Percentiles rank a stretch among this genome's conserved stretches.
These are phyloP conservation scores for Arnoldichthys spilopterus DNA, from an alignment of 2,797 vertebrate species.

Conservation along the genomic window DNA sequence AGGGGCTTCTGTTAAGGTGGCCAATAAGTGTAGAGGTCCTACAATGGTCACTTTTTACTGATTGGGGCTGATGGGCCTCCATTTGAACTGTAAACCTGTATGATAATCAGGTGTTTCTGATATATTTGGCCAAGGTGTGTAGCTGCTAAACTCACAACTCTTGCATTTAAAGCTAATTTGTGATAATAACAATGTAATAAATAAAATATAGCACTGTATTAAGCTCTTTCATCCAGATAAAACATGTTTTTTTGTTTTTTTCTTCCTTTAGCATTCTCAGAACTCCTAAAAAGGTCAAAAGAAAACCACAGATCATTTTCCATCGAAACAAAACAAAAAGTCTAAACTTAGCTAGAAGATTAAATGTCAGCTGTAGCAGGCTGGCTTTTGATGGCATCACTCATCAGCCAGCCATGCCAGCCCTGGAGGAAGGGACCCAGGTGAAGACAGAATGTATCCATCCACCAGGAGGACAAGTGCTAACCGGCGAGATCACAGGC, in stretches of 20 bases:
- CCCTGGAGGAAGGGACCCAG: neutral
- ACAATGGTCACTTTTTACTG: no score
- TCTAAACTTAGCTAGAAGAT: neutral
- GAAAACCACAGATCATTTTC: neutral
- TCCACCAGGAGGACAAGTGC: neutral
- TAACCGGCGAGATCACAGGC: neutral
- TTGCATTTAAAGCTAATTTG: no score
- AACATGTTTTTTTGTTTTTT: neutral
- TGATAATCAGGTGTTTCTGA: no score
- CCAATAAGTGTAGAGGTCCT: no score
- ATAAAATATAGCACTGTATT: no score
- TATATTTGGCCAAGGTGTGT: no score
- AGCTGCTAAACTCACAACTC: no score
- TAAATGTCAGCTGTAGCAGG: neutral
- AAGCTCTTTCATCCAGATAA: no score
- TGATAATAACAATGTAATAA: no score
- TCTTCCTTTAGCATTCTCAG: neutral
- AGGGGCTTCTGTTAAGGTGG: no score
- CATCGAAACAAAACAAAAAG: neutral
- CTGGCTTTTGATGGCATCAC: neutral
- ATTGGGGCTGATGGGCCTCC: no score
- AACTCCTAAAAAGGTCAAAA: constrained; percentile 5
- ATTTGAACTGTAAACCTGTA: no score
- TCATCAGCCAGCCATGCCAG: neutral
- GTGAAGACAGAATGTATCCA: neutral